phyloP scores from a whole-genome alignment of 1,140 invertebrate genomes.

The Manduca sexta region DNA sequence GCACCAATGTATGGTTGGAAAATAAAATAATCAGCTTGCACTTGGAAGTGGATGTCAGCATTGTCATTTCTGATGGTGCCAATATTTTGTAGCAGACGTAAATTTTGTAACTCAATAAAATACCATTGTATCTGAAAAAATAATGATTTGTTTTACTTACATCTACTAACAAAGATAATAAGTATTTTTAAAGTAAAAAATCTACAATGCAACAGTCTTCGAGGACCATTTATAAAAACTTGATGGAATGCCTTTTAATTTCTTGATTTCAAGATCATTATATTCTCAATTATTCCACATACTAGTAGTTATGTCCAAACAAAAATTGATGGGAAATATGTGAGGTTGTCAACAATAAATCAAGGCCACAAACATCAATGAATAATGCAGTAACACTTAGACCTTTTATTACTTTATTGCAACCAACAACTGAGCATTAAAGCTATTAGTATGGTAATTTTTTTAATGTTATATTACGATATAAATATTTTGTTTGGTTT shows the following conservation, averaged over 20 bases:
- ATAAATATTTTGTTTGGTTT: too few species aligned
- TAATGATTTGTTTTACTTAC: neutral
- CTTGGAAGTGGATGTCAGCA: conserved; percentile 75
- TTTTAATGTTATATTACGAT: too few species aligned
- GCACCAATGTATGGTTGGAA: conserved; percentile 72
- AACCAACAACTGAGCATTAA: too few species aligned
- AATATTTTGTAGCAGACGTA: conserved; percentile 72
- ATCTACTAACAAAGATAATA: neutral
- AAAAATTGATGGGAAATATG: too few species aligned
- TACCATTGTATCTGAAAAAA: conserved; percentile 73
- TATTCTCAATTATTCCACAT: too few species aligned
- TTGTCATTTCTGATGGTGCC: conserved; percentile 74
- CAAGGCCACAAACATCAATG: too few species aligned
- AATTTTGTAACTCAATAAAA: conserved; percentile 78
- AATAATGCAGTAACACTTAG: too few species aligned
- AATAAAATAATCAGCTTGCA: conserved; percentile 78
- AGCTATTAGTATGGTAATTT: too few species aligned
- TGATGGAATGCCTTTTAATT: neutral
- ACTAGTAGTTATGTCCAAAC: too few species aligned
- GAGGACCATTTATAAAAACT: neutral
- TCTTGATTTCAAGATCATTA: neutral
- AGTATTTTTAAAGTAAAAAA: neutral
- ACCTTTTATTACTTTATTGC: too few species aligned
- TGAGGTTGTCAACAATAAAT: too few species aligned
- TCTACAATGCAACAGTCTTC: neutral